phyloP scores from a whole-genome alignment of 2,113 vertebrate species.

The Phoxinus phoxinus region DNA sequence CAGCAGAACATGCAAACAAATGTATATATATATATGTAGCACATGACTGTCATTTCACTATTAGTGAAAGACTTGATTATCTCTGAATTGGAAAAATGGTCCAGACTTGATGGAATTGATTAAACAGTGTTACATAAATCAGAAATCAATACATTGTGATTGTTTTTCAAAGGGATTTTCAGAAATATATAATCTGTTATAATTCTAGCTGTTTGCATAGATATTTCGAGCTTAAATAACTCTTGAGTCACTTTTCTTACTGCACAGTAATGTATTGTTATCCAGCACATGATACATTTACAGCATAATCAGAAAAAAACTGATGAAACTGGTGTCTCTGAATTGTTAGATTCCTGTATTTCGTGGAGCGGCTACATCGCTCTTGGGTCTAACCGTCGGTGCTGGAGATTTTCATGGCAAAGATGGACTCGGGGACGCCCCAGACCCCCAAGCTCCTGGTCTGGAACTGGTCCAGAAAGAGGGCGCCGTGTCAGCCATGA shows the following conservation, averaged over 20 bases:
- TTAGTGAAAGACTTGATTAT: neutral
- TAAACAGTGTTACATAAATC: neutral
- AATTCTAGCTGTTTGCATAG: neutral
- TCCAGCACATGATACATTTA: neutral
- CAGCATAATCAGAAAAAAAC: neutral
- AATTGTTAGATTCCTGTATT: conserved; percentile 77
- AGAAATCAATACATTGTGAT: neutral
- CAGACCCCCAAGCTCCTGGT: conserved; percentile 72
- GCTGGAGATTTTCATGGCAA: conserved; percentile 71
- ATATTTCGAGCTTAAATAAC: neutral
- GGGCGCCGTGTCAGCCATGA: conserved; percentile 73
- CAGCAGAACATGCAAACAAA: no score
- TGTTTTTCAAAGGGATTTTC: neutral
- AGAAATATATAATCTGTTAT: neutral
- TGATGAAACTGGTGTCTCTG: neutral
- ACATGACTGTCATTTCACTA: neutral
- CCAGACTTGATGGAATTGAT: neutral
- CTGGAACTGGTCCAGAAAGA: conserved; percentile 73
- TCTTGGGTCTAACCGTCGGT: conserved; percentile 63
- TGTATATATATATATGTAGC: no score
- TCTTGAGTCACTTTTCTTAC: neutral
- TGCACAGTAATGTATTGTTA: neutral
- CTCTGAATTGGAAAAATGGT: neutral
- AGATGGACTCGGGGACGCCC: conserved; percentile 77
- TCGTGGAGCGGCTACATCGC: conserved; percentile 65